Evolutionary conservation across 2,888 invertebrate species (phyloP).

Genomic region (Bhutanitis thaidina): DNA sequence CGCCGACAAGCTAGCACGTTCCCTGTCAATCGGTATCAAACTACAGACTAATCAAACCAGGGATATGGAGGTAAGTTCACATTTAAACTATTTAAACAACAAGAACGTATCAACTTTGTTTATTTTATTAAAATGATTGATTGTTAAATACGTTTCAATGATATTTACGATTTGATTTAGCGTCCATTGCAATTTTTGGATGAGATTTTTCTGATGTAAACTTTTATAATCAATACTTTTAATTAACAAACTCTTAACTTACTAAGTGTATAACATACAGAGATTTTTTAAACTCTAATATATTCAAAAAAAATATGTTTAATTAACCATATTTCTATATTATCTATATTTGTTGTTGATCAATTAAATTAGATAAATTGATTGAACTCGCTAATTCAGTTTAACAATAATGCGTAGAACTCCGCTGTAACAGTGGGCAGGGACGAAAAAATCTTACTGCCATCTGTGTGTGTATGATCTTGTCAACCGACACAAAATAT

Average conservation of each 20-base stretch:
- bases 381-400: no score
- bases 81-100: background rate
- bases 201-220: no score
- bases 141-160: background rate
- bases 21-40: slow-evolving; percentile 13
- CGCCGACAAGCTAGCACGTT: slow-evolving; percentile 25
- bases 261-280: no score
- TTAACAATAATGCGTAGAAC: background rate
- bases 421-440: slow-evolving; percentile 1
- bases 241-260: no score
- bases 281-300: no score
- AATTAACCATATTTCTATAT: no score
- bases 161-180: background rate
- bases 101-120: background rate
- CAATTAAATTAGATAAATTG: no score
- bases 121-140: background rate
- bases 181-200: background rate
- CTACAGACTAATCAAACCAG: slow-evolving; percentile 21
- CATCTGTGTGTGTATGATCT: slow-evolving; percentile 26
- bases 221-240: no score
- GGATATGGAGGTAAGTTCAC: slow-evolving; percentile 45
- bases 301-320: no score
- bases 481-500: slow-evolving; percentile 26
- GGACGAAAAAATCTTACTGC: slow-evolving; percentile 20
- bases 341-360: no score